These are phyloP conservation scores for Drosophila lowei DNA, from an alignment of 1,140 invertebrate species.

Conservation along the genomic window DNA sequence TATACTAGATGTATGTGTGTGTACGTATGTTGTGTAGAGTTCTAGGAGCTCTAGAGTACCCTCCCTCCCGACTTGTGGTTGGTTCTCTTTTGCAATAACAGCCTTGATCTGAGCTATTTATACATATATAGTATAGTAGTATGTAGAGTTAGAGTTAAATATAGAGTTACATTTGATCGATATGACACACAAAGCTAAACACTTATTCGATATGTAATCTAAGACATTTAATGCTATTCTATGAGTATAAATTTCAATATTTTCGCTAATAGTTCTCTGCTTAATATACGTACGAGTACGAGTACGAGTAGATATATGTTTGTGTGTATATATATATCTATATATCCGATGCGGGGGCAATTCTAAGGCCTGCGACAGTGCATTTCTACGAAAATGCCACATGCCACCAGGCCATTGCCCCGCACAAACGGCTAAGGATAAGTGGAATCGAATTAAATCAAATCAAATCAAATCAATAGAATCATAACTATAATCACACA, in stretches of 20 bases:
- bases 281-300: no score
- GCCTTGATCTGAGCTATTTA: conserved; percentile 70
- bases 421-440: conserved; percentile 11
- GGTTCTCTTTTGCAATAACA: conserved; percentile 50
- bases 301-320: background rate
- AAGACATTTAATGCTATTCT: conserved; percentile 71
- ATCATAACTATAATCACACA: conserved; percentile 39
- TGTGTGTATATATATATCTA: conserved; percentile 11
- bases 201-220: conserved; percentile 64
- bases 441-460: background rate
- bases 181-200: conserved; percentile 72
- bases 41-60: conserved; percentile 38
- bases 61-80: conserved; percentile 18
- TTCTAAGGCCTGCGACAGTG: conserved; percentile 43
- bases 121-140: background rate
- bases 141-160: conserved; percentile 10
- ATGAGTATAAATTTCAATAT: conserved; percentile 38
- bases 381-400: conserved; percentile 61
- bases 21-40: conserved; percentile 25
- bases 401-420: conserved; percentile 30
- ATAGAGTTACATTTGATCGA: conserved; percentile 52
- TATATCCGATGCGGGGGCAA: conserved; percentile 19
- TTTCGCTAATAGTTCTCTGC: conserved; percentile 21
- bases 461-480: conserved; percentile 13
- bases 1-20: conserved; percentile 30